phyloP scores from a whole-genome alignment of 2,888 invertebrate species.

The Rotaria magnacalcarata region DNA sequence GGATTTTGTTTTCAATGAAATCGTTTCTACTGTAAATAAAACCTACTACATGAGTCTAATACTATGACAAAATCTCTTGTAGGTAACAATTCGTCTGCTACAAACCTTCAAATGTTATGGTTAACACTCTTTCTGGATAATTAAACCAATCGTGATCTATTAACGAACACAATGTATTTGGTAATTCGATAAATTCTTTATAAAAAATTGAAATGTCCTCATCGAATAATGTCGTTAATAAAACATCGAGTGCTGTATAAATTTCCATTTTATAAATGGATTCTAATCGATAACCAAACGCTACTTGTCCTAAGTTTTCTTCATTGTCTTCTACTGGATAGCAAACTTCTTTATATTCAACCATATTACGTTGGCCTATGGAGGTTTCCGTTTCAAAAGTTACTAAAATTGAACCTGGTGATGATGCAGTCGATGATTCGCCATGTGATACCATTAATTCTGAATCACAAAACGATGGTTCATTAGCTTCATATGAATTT shows the following conservation, averaged over 20 bases:
- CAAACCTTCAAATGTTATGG: background rate
- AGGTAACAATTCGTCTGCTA: too few relatives aligned
- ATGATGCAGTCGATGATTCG: background rate
- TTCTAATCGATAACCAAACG: conserved; percentile 13
- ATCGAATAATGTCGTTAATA: conserved; percentile 5
- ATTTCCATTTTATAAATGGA: conserved; percentile 5
- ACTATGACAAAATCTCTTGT: too few relatives aligned
- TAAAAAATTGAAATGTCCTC: conserved; percentile 18
- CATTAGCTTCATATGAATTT: background rate
- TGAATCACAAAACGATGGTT: conserved; percentile 1
- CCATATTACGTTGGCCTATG: background rate
- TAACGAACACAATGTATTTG: background rate
- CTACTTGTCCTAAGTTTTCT: conserved; percentile 1
- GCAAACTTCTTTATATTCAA: background rate
- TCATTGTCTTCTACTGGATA: conserved; percentile 8
- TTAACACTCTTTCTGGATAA: background rate
- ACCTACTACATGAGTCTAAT: too few relatives aligned
- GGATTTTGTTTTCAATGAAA: too few relatives aligned
- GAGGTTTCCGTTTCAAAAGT: background rate
- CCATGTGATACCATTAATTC: background rate
- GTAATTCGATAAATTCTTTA: background rate
- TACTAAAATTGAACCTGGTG: background rate
- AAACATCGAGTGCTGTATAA: background rate
- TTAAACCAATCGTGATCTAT: background rate
- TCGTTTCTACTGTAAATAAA: too few relatives aligned